Percentiles rank a stretch among this genome's conserved stretches.
Evolutionary conservation across 2,113 vertebrate genomes (phyloP).

Genomic region (Aegithalos caudatus): DNA sequence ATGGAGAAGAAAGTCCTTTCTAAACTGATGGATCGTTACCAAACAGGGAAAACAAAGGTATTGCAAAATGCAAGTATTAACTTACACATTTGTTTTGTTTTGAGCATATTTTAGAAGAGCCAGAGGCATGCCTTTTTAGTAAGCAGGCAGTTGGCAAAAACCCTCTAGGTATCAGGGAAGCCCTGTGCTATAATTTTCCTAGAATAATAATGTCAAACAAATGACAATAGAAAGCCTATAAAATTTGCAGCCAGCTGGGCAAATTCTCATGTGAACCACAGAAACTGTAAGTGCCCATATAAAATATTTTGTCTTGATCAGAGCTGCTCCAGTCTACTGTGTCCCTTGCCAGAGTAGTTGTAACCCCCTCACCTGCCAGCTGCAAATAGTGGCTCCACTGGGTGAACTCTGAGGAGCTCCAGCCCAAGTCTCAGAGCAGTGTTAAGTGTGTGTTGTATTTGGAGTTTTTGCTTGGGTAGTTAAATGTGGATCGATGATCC

Average conservation of each 20-base stretch:
- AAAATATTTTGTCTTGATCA: slow-evolving; percentile 2
- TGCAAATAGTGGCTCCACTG: not conserved
- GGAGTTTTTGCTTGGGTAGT: not conserved
- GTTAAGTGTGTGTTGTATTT: not conserved
- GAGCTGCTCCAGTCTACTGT: not conserved
- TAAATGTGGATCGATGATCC: not conserved
- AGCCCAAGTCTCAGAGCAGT: not conserved
- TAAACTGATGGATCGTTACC: not conserved
- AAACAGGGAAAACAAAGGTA: not conserved
- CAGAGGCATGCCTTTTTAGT: slow-evolving; percentile 31
- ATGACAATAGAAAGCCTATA: slow-evolving; percentile 45
- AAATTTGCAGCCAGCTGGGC: slow-evolving; percentile 50
- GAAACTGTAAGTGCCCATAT: not conserved
- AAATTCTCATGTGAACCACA: slow-evolving; percentile 16
- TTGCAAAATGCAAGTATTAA: not conserved
- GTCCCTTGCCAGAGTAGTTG: not conserved
- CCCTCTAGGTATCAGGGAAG: slow-evolving; percentile 14
- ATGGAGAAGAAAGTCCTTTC: not conserved
- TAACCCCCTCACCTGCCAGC: not conserved
- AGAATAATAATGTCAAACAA: slow-evolving; percentile 53
- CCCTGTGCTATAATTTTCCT: slow-evolving; percentile 29
- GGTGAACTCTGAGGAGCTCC: not conserved
- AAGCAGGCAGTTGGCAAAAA: slow-evolving; percentile 31
- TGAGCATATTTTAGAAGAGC: slow-evolving; percentile 17
- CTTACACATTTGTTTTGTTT: not conserved